These are phyloP conservation scores for Emmelina monodactyla DNA, from an alignment of 2,888 invertebrate genomes.

Conservation along the genomic window DNA sequence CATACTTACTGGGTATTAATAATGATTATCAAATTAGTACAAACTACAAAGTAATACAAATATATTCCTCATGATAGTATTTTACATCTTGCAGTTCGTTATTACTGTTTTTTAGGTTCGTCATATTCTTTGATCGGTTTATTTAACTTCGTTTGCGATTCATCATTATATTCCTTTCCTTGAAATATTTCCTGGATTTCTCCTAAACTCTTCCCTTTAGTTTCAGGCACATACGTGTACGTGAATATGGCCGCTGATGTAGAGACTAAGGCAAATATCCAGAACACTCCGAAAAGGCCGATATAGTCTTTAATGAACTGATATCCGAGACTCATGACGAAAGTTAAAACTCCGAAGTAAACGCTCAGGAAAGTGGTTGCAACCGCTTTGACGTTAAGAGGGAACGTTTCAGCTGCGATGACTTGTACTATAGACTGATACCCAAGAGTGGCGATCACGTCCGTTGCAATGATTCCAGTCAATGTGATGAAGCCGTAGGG, in stretches of 20 bases:
- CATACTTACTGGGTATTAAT: too few relatives aligned
- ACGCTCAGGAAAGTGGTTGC: slow-evolving; percentile 55
- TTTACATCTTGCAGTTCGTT: too few relatives aligned
- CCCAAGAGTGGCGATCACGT: slow-evolving; percentile 37
- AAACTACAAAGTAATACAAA: too few relatives aligned
- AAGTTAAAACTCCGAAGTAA: slow-evolving; percentile 50
- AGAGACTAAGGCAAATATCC: slow-evolving; percentile 45
- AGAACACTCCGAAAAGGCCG: slow-evolving; percentile 56
- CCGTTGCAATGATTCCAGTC: slow-evolving; percentile 37
- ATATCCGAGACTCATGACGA: slow-evolving; percentile 53
- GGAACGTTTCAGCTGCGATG: slow-evolving; percentile 63
- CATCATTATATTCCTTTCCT: slow-evolving; percentile 26
- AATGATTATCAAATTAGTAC: too few relatives aligned
- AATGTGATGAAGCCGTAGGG: slow-evolving; percentile 38
- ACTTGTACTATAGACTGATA: slow-evolving; percentile 50
- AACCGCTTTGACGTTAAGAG: slow-evolving; percentile 61
- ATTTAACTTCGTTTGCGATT: too few relatives aligned
- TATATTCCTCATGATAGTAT: too few relatives aligned
- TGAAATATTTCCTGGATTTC: slow-evolving; percentile 63
- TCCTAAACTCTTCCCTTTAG: slow-evolving; percentile 60
- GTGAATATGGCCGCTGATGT: slow-evolving; percentile 54
- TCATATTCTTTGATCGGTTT: too few relatives aligned
- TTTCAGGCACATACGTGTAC: slow-evolving; percentile 59
- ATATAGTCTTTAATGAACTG: slow-evolving; percentile 47
- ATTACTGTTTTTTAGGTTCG: too few relatives aligned